Percentiles rank a stretch among this genome's conserved stretches.
phyloP scores from a whole-genome alignment of 2,888 invertebrate genomes.

The Lepidocyrtinus sp. region DNA sequence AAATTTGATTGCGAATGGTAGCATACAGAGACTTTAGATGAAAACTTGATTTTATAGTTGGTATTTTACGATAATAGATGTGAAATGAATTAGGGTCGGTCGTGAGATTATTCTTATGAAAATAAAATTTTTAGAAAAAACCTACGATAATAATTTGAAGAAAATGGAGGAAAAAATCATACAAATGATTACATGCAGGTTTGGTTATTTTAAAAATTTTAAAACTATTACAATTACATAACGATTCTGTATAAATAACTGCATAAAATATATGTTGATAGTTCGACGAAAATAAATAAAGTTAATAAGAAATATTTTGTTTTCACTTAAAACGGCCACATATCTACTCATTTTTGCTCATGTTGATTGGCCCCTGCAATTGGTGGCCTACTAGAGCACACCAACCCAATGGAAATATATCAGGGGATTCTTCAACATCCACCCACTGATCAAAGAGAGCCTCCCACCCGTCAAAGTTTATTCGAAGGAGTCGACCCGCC shows the following conservation, averaged over 20 bases:
- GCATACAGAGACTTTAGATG: neutral
- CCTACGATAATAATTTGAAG: conserved; percentile 3
- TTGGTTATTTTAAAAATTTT: conserved; percentile 25
- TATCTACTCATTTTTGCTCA: neutral
- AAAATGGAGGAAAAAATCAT: conserved; percentile 27
- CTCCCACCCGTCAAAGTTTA: conserved; percentile 98
- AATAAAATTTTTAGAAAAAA: conserved; percentile 34
- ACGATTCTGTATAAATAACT: conserved; percentile 26
- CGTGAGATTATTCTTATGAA: conserved; percentile 54
- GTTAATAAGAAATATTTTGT: conserved; percentile 43
- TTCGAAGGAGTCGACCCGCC: conserved; percentile 89
- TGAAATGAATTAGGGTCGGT: conserved; percentile 33
- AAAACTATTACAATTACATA: conserved; percentile 17
- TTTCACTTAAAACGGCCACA: conserved; percentile 21
- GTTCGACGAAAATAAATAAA: conserved; percentile 49
- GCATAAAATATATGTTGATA: conserved; percentile 34
- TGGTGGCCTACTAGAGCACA: conserved; percentile 94
- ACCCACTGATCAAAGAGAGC: conserved; percentile 99
- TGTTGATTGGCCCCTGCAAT: conserved; percentile 81
- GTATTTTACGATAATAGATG: neutral
- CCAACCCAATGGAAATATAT: conserved; percentile 98
- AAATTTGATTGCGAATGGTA: neutral
- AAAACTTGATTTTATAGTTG: neutral
- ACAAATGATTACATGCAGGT: conserved; percentile 10
- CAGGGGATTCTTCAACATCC: conserved; percentile 93